phyloP scores from a whole-genome alignment of 2,888 invertebrate species.

The Macroteleia sp. region DNA sequence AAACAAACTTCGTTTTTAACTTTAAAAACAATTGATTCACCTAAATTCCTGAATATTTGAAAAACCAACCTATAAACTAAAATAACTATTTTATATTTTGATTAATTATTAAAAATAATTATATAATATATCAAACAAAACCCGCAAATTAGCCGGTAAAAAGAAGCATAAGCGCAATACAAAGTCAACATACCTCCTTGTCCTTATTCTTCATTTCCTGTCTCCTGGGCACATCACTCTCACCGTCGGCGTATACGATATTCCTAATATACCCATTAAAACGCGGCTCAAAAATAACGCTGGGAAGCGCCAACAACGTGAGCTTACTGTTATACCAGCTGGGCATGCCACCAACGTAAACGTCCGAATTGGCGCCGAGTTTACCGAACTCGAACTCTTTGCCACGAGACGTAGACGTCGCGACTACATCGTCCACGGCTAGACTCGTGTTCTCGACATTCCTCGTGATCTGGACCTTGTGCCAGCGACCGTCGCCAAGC shows the following conservation, averaged over 20 bases:
- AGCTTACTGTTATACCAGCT: constrained; percentile 95
- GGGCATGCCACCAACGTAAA: constrained; percentile 98
- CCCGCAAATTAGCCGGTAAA: no score
- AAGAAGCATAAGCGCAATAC: no score
- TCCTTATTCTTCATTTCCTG: constrained; percentile 95
- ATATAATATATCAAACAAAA: no score
- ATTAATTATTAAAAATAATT: background rate
- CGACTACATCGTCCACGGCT: constrained; percentile 92
- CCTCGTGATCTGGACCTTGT: constrained; percentile 92
- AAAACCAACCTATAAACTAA: no score
- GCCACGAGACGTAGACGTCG: constrained; percentile 92
- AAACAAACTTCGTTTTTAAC: no score
- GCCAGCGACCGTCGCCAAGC: constrained; percentile 96
- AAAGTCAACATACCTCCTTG: constrained; percentile 87
- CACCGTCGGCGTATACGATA: constrained; percentile 94
- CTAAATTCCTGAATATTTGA: no score
- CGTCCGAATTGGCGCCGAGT: constrained; percentile 94
- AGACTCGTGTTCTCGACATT: constrained; percentile 93
- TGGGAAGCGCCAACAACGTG: constrained; percentile 93
- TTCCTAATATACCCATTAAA: constrained; percentile 96
- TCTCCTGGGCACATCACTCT: constrained; percentile 90
- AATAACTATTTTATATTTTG: no score
- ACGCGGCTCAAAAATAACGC: constrained; percentile 96
- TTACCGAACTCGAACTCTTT: constrained; percentile 95
- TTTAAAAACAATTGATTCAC: no score